Evolutionary conservation across 2,888 invertebrate genomes (phyloP), one percentile per base, ranked within the genome.

Genomic region (Shargacucullia verbasci): DNA sequence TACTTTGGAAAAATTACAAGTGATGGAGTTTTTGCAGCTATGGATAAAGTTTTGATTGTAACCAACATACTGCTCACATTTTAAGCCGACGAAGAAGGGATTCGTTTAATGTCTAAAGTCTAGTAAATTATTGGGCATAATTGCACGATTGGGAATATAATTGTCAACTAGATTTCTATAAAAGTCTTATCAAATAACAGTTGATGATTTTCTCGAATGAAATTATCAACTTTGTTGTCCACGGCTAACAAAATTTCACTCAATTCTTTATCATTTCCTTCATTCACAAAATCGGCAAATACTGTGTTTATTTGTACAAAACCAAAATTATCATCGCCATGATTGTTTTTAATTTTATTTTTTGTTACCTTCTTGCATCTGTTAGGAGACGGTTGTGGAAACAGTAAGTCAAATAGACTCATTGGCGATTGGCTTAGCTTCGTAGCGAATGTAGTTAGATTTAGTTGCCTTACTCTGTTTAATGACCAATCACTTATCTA

Each of bases 371-470:
- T 91, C 91, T 92, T 90, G 94, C 94, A 92, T 93, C 94, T 90
- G 92, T 91, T 94, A 94, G 94, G 92, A 93, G 94, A 94, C 91
- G 93, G 79, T 93, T 94, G 88, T 94, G 93, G 94, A 94, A 94
- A 93, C 94, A 94, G 94, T 94, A 94, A 94, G 94, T 94, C 86
- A 86, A 88, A 76, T 87, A 86, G 88, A 83, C 75, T 88, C 88
- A 88, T 90, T 91, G 87, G 89, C 88, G 89, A 87, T 82, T 90
- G 88, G 92, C 91, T 92, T 92, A 81, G 92, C 92, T 92, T 92
- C 78, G 80, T 89, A 86, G 86, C 78, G 29, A 66, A 45, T 56
- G 79, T 78, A 78, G 78, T 65, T 78, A 78, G 87, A 59, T 59
- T 80, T 89, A 87, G 88, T 79, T 79, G 80, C 80, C 78, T 85